These are phyloP conservation scores for Camponotus pennsylvanicus DNA, from an alignment of 1,140 invertebrate species.

Conservation along the genomic window DNA sequence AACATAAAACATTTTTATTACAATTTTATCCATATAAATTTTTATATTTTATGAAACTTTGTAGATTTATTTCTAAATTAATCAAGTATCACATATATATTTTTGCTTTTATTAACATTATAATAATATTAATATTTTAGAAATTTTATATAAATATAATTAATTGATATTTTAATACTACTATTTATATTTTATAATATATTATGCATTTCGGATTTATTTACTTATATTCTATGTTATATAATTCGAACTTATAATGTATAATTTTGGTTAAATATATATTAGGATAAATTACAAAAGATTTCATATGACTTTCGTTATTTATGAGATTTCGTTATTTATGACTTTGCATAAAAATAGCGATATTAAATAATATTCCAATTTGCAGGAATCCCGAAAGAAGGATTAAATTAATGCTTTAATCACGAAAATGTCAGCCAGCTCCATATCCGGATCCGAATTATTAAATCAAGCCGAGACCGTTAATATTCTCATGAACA, in stretches of 20 bases:
- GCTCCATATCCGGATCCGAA: slow-evolving; percentile 5
- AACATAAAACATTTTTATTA: no score
- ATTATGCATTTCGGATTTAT: background rate
- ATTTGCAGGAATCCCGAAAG: slow-evolving; percentile 1
- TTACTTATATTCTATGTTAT: no score
- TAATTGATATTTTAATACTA: slow-evolving; percentile 1
- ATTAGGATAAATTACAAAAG: background rate
- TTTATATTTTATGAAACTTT: background rate
- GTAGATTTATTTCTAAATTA: background rate
- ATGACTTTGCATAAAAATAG: background rate
- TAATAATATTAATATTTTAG: background rate
- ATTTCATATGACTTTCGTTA: background rate
- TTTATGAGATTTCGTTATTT: background rate
- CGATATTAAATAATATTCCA: background rate
- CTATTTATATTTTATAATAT: background rate
- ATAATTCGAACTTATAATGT: background rate
- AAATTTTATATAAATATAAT: background rate
- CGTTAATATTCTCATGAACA: background rate
- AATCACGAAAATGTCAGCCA: slow-evolving; percentile 24
- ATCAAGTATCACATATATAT: no score
- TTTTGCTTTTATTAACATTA: background rate
- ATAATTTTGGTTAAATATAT: background rate
- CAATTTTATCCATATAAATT: background rate
- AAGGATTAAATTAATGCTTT: slow-evolving; percentile 36
- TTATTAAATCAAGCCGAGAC: slow-evolving; percentile 18